These are phyloP conservation scores for Onychomys arenicola DNA, from an alignment of 2,797 vertebrate species.

Conservation along the genomic window DNA sequence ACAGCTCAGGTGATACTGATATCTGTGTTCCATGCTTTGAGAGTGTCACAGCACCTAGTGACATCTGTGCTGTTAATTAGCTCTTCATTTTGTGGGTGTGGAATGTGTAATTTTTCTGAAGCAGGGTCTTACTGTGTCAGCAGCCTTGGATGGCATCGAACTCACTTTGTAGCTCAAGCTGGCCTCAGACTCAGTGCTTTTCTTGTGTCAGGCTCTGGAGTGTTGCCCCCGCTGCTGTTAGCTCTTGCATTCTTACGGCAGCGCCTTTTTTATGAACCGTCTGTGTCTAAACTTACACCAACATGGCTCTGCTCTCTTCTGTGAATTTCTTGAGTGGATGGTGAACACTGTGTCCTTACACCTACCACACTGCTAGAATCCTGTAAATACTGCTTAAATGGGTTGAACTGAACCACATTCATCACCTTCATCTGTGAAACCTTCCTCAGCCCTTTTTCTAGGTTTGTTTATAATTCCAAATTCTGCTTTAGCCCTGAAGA, in stretches of 20 bases:
- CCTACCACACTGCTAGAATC: not conserved
- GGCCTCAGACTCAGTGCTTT: not conserved
- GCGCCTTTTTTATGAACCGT: not conserved
- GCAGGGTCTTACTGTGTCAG: not conserved
- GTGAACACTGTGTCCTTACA: not conserved
- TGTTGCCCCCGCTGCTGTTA: not conserved
- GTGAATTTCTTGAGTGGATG: not conserved
- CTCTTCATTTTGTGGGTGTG: not conserved
- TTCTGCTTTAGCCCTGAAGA: not conserved
- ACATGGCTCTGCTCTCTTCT: not conserved
- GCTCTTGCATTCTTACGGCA: not conserved
- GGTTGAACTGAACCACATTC: not conserved
- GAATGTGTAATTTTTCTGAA: not conserved
- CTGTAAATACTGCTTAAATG: not conserved
- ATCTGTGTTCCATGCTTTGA: not conserved
- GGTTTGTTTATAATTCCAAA: not conserved
- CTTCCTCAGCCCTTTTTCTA: conserved; percentile 4
- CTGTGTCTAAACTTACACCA: not conserved
- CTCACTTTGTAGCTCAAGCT: not conserved
- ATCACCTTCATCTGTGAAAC: not conserved
- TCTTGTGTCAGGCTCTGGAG: not conserved
- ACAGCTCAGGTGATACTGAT: not conserved
- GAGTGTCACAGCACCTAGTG: not conserved
- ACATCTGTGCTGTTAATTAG: not conserved
- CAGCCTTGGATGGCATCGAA: not conserved